phyloP scores from a whole-genome alignment of 2,888 invertebrate genomes.

The Drosophila subquinaria region DNA sequence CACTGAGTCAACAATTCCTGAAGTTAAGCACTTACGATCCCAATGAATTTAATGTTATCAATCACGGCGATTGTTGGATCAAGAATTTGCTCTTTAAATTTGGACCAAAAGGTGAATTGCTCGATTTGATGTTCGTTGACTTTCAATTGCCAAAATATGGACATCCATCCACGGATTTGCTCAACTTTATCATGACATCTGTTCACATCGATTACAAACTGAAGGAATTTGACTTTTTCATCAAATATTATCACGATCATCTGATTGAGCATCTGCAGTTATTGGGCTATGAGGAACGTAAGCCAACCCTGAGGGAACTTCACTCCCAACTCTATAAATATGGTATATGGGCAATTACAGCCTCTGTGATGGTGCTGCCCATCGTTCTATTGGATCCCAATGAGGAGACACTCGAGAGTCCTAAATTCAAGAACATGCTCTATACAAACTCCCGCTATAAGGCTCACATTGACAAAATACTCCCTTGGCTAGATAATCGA shows the following conservation, averaged over 20 bases:
- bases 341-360: slow-evolving; percentile 72
- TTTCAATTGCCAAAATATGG: slow-evolving; percentile 80
- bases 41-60: slow-evolving; percentile 76
- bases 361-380: slow-evolving; percentile 68
- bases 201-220: slow-evolving; percentile 78
- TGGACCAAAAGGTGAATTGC: slow-evolving; percentile 57
- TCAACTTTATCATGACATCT: slow-evolving; percentile 82
- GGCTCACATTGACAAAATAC: slow-evolving; percentile 70
- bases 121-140: slow-evolving; percentile 79
- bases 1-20: slow-evolving; percentile 52
- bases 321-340: slow-evolving; percentile 72
- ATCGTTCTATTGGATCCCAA: slow-evolving; percentile 79
- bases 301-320: slow-evolving; percentile 75
- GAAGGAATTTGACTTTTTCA: slow-evolving; percentile 78
- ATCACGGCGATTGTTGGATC: slow-evolving; percentile 82
- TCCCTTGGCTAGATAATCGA: slow-evolving; percentile 82
- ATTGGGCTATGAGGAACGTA: slow-evolving; percentile 66
- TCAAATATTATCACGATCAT: slow-evolving; percentile 81
- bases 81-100: slow-evolving; percentile 82
- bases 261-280: slow-evolving; percentile 71
- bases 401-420: slow-evolving; percentile 60
- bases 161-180: slow-evolving; percentile 78
- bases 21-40: slow-evolving; percentile 47
- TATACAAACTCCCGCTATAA: slow-evolving; percentile 75
- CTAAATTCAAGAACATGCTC: slow-evolving; percentile 64